Percentiles rank a stretch among this genome's conserved stretches.
These are phyloP conservation scores for Boulengeromyrus knoepffleri DNA, from an alignment of 2,113 vertebrate genomes.

Conservation along the genomic window DNA sequence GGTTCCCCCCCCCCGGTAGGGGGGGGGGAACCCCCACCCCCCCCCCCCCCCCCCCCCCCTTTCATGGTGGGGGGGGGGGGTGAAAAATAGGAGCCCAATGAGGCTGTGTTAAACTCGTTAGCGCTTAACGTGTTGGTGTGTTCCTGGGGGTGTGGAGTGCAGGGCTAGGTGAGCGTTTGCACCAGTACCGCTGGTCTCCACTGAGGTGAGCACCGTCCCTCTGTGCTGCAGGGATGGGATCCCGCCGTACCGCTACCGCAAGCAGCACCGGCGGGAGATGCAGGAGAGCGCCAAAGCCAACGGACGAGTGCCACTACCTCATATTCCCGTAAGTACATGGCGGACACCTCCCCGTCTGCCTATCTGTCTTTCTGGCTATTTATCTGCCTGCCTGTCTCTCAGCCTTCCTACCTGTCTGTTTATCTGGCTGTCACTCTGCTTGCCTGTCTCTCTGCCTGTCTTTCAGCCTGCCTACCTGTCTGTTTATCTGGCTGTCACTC, in stretches of 20 bases:
- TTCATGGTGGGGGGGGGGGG: neutral
- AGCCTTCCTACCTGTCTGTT: neutral
- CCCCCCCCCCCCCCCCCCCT: neutral
- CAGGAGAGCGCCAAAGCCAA: slow-evolving; percentile 98
- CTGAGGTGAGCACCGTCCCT: slow-evolving; percentile 11
- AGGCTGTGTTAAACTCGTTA: neutral
- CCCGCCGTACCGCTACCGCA: slow-evolving; percentile 86
- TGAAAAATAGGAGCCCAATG: neutral
- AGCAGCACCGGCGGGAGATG: slow-evolving; percentile 94
- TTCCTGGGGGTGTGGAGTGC: slow-evolving; percentile 13
- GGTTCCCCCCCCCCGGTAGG: neutral
- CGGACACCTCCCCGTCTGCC: neutral
- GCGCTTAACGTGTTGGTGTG: neutral
- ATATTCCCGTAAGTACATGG: slow-evolving; percentile 87
- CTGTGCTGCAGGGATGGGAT: slow-evolving; percentile 78
- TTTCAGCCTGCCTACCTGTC: neutral
- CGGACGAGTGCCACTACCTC: slow-evolving; percentile 94
- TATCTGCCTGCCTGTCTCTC: neutral
- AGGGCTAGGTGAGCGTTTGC: neutral
- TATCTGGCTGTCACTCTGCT: neutral
- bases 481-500: too few species aligned
- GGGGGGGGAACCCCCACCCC: neutral
- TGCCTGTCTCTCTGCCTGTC: neutral
- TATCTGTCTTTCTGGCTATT: neutral
- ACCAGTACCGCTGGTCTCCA: slow-evolving; percentile 38